Percentiles rank a stretch among this genome's conserved stretches.
These are phyloP conservation scores for Tetrax tetrax DNA, from an alignment of 2,113 vertebrate genomes.

Conservation along the genomic window DNA sequence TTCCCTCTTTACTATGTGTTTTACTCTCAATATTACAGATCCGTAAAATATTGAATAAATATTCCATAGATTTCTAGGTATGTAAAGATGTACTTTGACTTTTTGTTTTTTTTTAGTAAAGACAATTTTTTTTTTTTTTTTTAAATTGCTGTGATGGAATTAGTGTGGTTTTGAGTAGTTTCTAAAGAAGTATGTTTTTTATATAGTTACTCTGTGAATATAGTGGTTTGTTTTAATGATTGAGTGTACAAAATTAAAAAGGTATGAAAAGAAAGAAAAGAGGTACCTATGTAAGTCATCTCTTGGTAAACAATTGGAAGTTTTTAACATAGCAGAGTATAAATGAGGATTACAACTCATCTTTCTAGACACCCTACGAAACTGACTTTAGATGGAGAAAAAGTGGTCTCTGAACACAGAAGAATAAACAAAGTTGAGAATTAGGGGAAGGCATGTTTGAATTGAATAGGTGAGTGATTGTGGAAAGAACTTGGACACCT, in stretches of 20 bases:
- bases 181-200: not conserved
- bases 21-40: not conserved
- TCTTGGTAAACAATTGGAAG: not conserved
- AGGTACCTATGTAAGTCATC: not conserved
- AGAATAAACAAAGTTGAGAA: not conserved
- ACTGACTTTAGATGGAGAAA: not conserved
- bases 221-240: not conserved
- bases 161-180: not conserved
- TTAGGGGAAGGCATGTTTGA: not conserved
- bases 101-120: no score
- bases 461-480: no score
- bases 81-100: not conserved
- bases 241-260: not conserved
- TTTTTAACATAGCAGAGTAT: not conserved
- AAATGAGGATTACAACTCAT: not conserved
- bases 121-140: no score
- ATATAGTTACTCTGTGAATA: not conserved
- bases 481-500: not conserved
- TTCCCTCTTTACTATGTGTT: not conserved
- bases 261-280: not conserved
- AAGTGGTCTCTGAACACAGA: not conserved
- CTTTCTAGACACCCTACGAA: not conserved
- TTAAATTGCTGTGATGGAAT: not conserved
- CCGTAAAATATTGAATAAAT: not conserved
- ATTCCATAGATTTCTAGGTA: not conserved